Evolutionary conservation across 2,113 vertebrate genomes (phyloP).

Genomic region (Ciconia stormi): DNA sequence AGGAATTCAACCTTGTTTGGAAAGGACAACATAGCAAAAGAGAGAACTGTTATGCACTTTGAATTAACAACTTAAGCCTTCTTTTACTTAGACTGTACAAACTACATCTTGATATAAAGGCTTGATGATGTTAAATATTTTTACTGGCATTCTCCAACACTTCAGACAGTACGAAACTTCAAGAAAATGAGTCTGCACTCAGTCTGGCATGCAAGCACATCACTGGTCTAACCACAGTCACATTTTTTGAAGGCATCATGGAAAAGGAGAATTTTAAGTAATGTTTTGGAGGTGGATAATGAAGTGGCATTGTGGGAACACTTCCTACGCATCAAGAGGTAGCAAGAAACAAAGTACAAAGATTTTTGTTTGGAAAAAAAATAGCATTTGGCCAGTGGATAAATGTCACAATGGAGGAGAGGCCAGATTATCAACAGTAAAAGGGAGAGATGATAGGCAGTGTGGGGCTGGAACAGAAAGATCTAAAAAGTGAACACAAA

Average conservation of each 20-base stretch:
- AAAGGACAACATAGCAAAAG: background rate
- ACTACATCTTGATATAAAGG: background rate
- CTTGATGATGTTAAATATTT: constrained; percentile 9
- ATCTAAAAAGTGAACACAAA: background rate
- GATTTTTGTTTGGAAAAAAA: background rate
- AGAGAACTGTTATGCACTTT: background rate
- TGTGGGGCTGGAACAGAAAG: background rate
- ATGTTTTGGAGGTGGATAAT: background rate
- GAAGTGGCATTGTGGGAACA: background rate
- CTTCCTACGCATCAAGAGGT: background rate
- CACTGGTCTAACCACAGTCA: background rate
- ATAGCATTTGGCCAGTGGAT: background rate
- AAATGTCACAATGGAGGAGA: background rate
- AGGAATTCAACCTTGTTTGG: background rate
- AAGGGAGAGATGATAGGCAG: background rate
- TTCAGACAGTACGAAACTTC: background rate
- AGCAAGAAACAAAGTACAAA: background rate
- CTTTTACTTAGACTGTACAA: background rate
- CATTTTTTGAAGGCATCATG: background rate
- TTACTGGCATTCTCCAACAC: background rate
- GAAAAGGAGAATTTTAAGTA: background rate
- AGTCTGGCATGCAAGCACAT: background rate
- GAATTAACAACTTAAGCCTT: background rate
- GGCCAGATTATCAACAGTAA: background rate
- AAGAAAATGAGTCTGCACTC: background rate